Conservation (phyloP, 2,113 vertebrate species). For the Pongo abelii region DNA sequence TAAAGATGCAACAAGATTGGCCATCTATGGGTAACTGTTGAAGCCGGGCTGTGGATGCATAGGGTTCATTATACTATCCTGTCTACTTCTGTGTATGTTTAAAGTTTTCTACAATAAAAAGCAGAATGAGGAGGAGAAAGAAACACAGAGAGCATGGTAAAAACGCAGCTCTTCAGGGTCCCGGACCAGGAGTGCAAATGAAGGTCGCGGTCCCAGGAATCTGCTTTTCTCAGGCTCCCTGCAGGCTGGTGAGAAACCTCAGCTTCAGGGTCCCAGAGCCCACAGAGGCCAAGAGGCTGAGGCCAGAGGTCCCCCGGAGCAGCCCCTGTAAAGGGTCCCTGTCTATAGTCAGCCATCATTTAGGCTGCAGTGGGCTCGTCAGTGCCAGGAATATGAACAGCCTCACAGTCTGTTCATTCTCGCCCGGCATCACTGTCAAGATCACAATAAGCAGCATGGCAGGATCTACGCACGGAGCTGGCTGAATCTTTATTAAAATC, state of each 20-base stretch:
- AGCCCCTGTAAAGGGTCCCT: not conserved
- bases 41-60: not conserved
- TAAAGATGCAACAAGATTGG: not conserved
- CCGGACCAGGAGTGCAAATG: not conserved
- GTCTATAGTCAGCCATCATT: not conserved
- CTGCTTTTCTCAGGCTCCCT: not conserved
- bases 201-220: no score
- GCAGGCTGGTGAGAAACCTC: not conserved
- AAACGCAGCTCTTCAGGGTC: rapidly evolving
- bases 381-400: not conserved
- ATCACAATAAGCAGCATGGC: constrained; percentile 35
- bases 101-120: not conserved
- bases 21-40: rapidly evolving
- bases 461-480: not conserved
- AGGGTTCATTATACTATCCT: not conserved
- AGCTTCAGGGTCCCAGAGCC: not conserved
- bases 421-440: not conserved
- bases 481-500: constrained; percentile 80
- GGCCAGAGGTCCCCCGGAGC: not conserved
- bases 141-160: not conserved
- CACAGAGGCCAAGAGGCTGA: not conserved
- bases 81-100: not conserved
- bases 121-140: not conserved
- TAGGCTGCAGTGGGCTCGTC: rapidly evolving
- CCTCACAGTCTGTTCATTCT: not conserved